Evolutionary conservation across 2,113 vertebrate species (phyloP).

Genomic region (Sceloporus tristichus): DNA sequence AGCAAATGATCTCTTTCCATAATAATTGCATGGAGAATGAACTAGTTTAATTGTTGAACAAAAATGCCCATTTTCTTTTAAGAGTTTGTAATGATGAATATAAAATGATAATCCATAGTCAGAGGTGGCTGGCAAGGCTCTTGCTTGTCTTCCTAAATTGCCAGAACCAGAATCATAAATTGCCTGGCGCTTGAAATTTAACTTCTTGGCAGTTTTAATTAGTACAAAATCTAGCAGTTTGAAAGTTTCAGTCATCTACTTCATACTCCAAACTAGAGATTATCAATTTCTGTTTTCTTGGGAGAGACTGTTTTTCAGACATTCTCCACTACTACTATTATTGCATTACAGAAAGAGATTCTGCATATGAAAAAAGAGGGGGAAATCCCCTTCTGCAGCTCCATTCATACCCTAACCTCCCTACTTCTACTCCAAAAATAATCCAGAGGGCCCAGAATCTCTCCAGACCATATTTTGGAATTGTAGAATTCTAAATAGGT

Average conservation of each 20-base stretch:
- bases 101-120: not conserved
- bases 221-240: not conserved
- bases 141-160: conserved; percentile 18
- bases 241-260: not conserved
- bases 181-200: conserved; percentile 3
- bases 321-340: too few species aligned
- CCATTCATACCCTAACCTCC: too few species aligned
- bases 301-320: not conserved
- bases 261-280: not conserved
- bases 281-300: not conserved
- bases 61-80: not conserved
- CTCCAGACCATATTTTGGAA: too few species aligned
- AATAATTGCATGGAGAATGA: not conserved
- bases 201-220: conserved; percentile 12
- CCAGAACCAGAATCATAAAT: not conserved
- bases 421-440: too few species aligned
- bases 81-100: conserved; percentile 3
- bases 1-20: conserved; percentile 13
- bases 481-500: too few species aligned
- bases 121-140: not conserved
- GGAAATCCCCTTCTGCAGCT: too few species aligned
- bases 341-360: too few species aligned
- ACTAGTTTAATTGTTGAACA: conserved; percentile 25
- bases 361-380: too few species aligned
- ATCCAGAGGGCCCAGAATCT: too few species aligned